Percentiles rank a stretch among this genome's conserved stretches.
Conservation (phyloP, 2,888 invertebrate genomes). For the Leptinotarsa haldemani region DNA sequence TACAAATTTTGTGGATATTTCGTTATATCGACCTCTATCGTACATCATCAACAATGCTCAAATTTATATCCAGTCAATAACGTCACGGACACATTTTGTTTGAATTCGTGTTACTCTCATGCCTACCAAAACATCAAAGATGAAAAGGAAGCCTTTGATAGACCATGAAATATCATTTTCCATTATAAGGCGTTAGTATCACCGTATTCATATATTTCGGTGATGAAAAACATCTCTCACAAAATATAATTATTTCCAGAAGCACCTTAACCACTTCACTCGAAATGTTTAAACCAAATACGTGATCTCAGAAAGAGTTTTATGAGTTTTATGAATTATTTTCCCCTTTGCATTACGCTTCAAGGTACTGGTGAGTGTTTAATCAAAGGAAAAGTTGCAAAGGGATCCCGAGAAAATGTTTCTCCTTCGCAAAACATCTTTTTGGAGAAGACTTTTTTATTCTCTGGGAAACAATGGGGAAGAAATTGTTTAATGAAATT, state of each 20-base stretch:
- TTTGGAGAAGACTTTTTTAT: not conserved
- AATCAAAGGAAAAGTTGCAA: not conserved
- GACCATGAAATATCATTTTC: not conserved
- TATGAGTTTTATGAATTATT: not conserved
- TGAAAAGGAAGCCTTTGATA: not conserved
- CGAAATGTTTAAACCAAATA: not conserved
- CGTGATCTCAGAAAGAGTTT: not conserved
- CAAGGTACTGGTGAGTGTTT: not conserved
- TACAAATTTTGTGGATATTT: too few species aligned
- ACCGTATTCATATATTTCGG: not conserved
- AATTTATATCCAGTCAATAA: too few species aligned
- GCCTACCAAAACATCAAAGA: not conserved
- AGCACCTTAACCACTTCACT: not conserved
- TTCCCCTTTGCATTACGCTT: not conserved
- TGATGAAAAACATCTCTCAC: not conserved
- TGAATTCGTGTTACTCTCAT: not conserved
- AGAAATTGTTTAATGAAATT: not conserved
- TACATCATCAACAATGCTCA: too few species aligned
- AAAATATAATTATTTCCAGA: not conserved
- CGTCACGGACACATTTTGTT: not conserved
- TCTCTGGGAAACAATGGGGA: not conserved
- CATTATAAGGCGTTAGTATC: not conserved
- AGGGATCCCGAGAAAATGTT: not conserved
- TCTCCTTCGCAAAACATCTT: not conserved
- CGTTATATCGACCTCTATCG: too few species aligned